Evolutionary conservation across 2,113 vertebrate genomes (phyloP).

Genomic region (Misgurnus anguillicaudatus): DNA sequence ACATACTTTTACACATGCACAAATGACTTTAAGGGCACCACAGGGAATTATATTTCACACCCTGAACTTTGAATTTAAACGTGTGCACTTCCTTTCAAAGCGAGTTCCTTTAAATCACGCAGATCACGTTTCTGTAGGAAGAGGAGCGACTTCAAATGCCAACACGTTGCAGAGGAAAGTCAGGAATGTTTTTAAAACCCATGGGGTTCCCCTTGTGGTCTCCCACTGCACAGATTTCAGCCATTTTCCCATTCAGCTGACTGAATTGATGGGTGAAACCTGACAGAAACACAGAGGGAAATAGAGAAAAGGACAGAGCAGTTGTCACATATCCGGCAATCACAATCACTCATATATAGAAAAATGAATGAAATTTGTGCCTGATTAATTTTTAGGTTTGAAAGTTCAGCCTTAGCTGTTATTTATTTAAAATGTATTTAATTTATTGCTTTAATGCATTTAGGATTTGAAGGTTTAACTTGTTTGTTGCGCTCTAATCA

Average conservation of each 20-base stretch:
- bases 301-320: not conserved
- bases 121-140: constrained; percentile 15
- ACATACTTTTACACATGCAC: not conserved
- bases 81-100: constrained; percentile 26
- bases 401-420: too few species aligned
- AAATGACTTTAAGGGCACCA: constrained; percentile 31
- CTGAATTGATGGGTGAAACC: constrained; percentile 42
- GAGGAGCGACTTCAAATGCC: constrained; percentile 29
- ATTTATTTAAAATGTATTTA: too few species aligned
- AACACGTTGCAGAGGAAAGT: not conserved
- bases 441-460: too few species aligned
- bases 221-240: constrained; percentile 22
- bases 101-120: constrained; percentile 39
- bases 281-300: constrained; percentile 17
- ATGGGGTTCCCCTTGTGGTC: constrained; percentile 29
- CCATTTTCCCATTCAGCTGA: constrained; percentile 40
- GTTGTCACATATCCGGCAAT: too few species aligned
- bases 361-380: too few species aligned
- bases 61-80: constrained; percentile 48
- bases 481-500: too few species aligned
- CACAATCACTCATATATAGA: too few species aligned
- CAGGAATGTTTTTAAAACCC: constrained; percentile 29
- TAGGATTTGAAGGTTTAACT: too few species aligned
- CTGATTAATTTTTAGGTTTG: too few species aligned
- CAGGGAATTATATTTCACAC: constrained; percentile 65